A percentile compares a stretch with the other conserved stretches of the same genome.
Evolutionary conservation across 2,797 vertebrate species (phyloP).

Genomic region (Peromyscus eremicus): DNA sequence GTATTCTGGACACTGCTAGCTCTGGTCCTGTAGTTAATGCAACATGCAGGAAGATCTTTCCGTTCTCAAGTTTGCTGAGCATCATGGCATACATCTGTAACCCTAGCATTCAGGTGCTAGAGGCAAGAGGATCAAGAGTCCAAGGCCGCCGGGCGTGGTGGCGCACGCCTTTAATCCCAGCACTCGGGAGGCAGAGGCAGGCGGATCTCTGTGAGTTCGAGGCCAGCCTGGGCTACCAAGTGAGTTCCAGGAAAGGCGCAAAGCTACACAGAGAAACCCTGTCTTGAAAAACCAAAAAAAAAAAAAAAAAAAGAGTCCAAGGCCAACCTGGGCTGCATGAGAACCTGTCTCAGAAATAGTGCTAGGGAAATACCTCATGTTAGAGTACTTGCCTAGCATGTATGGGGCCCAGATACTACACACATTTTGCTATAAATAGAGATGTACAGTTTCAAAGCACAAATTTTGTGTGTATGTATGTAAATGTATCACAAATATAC

Average conservation of each 20-base stretch:
- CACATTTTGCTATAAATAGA: slow-evolving; percentile 4
- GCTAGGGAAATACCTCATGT: background rate
- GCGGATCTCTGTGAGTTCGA: too few species aligned
- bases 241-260: too few species aligned
- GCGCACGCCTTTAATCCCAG: too few species aligned
- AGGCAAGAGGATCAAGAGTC: background rate
- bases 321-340: background rate
- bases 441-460: background rate
- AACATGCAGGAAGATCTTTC: background rate
- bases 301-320: background rate
- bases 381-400: background rate
- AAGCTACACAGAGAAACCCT: too few species aligned
- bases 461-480: background rate
- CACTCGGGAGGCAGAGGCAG: too few species aligned
- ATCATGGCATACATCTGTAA: background rate
- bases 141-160: too few species aligned
- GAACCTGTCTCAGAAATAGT: background rate
- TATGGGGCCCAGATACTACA: background rate
- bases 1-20: slow-evolving; percentile 7
- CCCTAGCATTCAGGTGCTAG: background rate
- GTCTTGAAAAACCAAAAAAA: too few species aligned
- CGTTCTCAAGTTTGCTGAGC: background rate
- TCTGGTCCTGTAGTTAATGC: background rate
- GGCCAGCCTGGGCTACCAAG: too few species aligned
- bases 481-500: background rate